Conservation (phyloP, 2,888 invertebrate genomes). For the Sphaerophoria rueppellii region DNA sequence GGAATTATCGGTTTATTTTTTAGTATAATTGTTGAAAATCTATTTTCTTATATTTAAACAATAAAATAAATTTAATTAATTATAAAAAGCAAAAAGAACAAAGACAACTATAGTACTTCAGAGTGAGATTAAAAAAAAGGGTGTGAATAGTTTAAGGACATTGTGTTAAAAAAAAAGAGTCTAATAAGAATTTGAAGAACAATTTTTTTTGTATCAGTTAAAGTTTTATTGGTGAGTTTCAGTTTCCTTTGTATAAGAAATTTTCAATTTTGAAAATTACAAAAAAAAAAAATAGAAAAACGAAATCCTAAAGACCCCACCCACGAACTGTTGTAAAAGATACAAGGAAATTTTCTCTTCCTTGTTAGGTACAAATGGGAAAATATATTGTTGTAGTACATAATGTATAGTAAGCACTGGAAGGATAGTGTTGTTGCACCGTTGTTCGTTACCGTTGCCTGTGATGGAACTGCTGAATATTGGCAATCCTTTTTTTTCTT, state of each 20-base stretch:
- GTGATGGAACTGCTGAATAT: constrained; percentile 35
- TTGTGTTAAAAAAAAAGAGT: constrained; percentile 17
- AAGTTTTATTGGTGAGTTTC: constrained; percentile 40
- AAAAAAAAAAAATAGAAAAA: constrained; percentile 24
- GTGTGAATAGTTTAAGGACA: constrained; percentile 35
- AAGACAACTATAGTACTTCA: not conserved
- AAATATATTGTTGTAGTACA: constrained; percentile 39
- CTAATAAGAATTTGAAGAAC: constrained; percentile 29
- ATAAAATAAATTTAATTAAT: constrained; percentile 2
- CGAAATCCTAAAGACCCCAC: constrained; percentile 58
- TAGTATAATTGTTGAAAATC: constrained; percentile 1
- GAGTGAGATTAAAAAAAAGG: constrained; percentile 30
- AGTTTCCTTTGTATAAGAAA: not conserved
- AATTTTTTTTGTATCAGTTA: constrained; percentile 1
- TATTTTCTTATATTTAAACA: not conserved
- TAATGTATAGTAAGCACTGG: constrained; percentile 61
- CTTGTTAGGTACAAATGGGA: constrained; percentile 42
- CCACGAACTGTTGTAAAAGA: constrained; percentile 63
- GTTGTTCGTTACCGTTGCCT: constrained; percentile 45
- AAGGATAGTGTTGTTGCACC: constrained; percentile 62
- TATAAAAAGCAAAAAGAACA: not conserved
- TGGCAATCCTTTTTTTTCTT: constrained; percentile 53
- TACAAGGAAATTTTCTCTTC: constrained; percentile 53
- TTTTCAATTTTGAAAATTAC: constrained; percentile 1
- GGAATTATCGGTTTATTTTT: constrained; percentile 25